Conservation (phyloP, 1,140 invertebrate genomes). For the Temnothorax nylanderi region DNA sequence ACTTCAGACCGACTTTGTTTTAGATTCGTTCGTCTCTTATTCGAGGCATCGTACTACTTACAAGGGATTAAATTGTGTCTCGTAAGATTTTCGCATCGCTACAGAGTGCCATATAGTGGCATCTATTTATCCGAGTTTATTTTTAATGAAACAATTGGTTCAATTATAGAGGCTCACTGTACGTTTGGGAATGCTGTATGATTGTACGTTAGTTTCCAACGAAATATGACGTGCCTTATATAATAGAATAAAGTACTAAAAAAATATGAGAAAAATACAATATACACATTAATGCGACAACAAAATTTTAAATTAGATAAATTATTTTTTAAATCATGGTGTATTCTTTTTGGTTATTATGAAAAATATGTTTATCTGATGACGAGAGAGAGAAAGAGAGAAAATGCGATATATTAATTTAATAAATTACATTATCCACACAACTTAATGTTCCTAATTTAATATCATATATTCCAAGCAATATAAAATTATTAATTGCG, state of each 20-base stretch:
- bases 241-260: background rate
- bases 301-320: background rate
- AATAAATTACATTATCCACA: background rate
- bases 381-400: background rate
- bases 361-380: background rate
- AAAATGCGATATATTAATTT: background rate
- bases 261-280: background rate
- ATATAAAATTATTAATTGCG: background rate
- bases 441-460: conserved; percentile 21
- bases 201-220: background rate
- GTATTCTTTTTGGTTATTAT: background rate
- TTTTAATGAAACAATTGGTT: conserved; percentile 72
- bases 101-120: background rate
- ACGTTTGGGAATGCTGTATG: conserved; percentile 20
- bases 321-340: background rate
- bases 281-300: background rate
- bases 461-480: background rate
- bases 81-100: conserved; percentile 53
- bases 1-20: background rate
- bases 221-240: background rate
- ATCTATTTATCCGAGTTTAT: conserved; percentile 40
- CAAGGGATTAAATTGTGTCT: conserved; percentile 42
- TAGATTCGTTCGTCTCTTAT: background rate
- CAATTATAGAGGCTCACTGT: conserved; percentile 59
- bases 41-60: background rate